phyloP scores from a whole-genome alignment of 2,113 vertebrate genomes.

The Bufo gargarizans region DNA sequence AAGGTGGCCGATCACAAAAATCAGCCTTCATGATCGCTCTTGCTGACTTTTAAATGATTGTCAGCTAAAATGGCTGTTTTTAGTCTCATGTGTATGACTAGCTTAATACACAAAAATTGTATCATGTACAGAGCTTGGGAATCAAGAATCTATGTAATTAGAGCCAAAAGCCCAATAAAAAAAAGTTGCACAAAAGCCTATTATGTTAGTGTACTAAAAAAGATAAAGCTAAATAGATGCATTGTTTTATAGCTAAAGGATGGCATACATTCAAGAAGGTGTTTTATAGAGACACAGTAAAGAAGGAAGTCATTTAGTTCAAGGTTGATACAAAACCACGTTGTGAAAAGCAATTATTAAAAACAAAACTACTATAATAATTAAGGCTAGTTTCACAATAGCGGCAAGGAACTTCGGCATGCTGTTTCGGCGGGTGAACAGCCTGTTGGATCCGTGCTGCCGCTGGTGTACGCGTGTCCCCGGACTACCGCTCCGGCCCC shows the following conservation, averaged over 20 bases:
- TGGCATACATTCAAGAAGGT: not conserved
- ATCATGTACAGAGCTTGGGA: not conserved
- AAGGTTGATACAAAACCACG: not conserved
- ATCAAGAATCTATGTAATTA: not conserved
- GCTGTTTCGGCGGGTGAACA: too few relatives aligned
- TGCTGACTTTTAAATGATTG: too few relatives aligned
- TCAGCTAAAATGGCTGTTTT: too few relatives aligned
- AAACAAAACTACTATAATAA: not conserved
- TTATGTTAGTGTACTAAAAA: not conserved
- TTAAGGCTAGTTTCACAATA: not conserved
- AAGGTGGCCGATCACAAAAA: too few relatives aligned
- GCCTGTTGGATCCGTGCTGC: too few relatives aligned
- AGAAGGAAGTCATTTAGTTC: not conserved
- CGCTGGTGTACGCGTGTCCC: too few relatives aligned
- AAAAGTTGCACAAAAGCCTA: not conserved
- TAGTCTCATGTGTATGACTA: too few relatives aligned
- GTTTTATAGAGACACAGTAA: not conserved
- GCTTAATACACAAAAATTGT: not conserved
- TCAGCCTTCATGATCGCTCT: too few relatives aligned
- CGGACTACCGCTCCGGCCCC: too few relatives aligned
- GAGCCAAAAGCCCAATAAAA: not conserved
- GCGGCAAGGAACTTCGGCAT: too few relatives aligned
- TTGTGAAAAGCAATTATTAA: not conserved
- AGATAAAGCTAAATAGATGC: conserved; percentile 6
- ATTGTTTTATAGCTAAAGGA: not conserved